Evolutionary conservation across 2,888 invertebrate genomes (phyloP).

Genomic region (Dugesia japonica): DNA sequence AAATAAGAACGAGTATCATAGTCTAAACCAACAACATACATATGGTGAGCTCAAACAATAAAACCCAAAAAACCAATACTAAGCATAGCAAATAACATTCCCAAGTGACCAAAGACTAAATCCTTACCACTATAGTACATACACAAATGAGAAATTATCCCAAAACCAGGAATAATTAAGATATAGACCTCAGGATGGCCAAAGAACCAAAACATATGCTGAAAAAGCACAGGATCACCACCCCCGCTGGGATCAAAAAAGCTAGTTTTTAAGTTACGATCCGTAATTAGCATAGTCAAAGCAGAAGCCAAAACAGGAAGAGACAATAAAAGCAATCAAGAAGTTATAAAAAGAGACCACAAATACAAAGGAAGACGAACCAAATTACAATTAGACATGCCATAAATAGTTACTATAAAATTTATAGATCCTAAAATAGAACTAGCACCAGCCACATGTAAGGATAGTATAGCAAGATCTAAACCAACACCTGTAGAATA

Average conservation of each 20-base stretch:
- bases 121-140: slow-evolving; percentile 55
- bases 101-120: slow-evolving; percentile 59
- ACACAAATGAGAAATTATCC: slow-evolving; percentile 65
- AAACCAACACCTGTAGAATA: slow-evolving; percentile 59
- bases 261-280: slow-evolving; percentile 64
- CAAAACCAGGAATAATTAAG: slow-evolving; percentile 68
- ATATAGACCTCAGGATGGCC: slow-evolving; percentile 72
- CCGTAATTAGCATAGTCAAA: slow-evolving; percentile 63
- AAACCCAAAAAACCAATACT: slow-evolving; percentile 67
- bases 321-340: slow-evolving; percentile 48
- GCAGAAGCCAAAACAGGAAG: slow-evolving; percentile 62
- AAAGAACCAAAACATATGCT: slow-evolving; percentile 74
- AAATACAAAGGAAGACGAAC: slow-evolving; percentile 22
- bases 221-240: slow-evolving; percentile 61
- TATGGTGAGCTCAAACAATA: slow-evolving; percentile 69
- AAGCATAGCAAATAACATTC: slow-evolving; percentile 69
- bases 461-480: slow-evolving; percentile 61
- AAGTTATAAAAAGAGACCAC: slow-evolving; percentile 25
- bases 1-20: slow-evolving; percentile 69
- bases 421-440: slow-evolving; percentile 60
- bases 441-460: slow-evolving; percentile 61
- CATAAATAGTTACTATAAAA: slow-evolving; percentile 63
- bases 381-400: slow-evolving; percentile 49
- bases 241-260: slow-evolving; percentile 65
- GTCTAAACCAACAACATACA: slow-evolving; percentile 69